These are phyloP conservation scores for Meandrina meandrites DNA, from an alignment of 92 coral and sea anemone species.

Conservation along the genomic window DNA sequence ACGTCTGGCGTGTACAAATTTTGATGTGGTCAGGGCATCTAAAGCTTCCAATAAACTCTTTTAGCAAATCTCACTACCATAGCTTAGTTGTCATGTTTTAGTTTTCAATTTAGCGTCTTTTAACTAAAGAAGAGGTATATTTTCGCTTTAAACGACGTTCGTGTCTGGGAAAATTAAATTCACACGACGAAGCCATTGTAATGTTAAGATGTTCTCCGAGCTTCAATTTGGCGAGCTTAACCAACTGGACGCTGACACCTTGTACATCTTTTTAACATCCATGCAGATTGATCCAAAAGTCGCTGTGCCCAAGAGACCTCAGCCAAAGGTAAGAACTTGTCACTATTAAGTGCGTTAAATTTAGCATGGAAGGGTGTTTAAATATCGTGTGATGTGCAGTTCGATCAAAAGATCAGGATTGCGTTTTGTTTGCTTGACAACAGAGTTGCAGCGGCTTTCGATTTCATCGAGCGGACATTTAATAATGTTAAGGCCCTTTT, in stretches of 20 bases:
- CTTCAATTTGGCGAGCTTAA: constrained; percentile 8
- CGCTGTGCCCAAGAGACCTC: constrained; percentile 96
- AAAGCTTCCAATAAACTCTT: background rate
- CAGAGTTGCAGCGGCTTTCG: constrained; percentile 43
- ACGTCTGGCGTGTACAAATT: constrained; percentile 42
- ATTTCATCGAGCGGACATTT: constrained; percentile 28
- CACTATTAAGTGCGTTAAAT: constrained; percentile 31
- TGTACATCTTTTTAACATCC: constrained; percentile 31
- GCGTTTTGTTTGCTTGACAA: constrained; percentile 44
- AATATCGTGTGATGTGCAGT: constrained; percentile 33
- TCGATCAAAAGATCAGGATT: constrained; percentile 68
- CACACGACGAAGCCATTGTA: constrained; percentile 50
- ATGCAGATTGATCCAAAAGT: constrained; percentile 96
- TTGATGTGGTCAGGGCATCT: constrained; percentile 28
- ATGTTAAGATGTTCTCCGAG: constrained; percentile 31
- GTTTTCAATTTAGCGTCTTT: constrained; percentile 6
- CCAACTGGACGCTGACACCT: constrained; percentile 33
- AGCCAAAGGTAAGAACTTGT: constrained; percentile 86
- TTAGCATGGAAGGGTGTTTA: constrained; percentile 46
- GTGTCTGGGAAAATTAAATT: constrained; percentile 41
- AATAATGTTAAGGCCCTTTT: background rate
- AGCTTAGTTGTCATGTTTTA: background rate
- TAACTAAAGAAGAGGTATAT: constrained; percentile 10
- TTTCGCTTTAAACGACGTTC: constrained; percentile 30
- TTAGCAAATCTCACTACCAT: background rate